Conservation (phyloP, 2,888 invertebrate genomes). For the Cosmia trapezina region DNA sequence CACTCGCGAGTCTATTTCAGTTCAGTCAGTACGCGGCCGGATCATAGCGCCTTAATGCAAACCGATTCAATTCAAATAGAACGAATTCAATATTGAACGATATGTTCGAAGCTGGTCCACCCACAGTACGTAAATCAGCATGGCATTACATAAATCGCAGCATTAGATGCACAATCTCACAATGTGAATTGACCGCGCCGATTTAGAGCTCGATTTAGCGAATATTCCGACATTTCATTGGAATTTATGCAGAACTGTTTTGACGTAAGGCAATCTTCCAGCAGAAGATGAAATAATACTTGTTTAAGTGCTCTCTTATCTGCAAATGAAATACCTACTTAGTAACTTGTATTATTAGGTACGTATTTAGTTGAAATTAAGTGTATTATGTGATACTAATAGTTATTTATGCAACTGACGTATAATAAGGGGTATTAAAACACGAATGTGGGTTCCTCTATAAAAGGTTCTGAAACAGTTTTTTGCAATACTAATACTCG, state of each 20-base stretch:
- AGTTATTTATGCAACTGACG: no score
- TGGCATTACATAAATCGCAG: constrained; percentile 15
- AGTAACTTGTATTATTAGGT: not conserved
- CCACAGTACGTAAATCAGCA: constrained; percentile 11
- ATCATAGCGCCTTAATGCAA: not conserved
- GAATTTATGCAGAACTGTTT: not conserved
- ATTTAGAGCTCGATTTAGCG: constrained; percentile 7
- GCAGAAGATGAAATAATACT: not conserved
- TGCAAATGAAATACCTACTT: not conserved
- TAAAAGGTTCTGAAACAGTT: no score
- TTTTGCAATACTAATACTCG: no score
- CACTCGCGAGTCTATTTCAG: no score
- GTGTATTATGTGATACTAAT: no score
- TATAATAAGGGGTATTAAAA: no score
- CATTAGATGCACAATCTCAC: constrained; percentile 19
- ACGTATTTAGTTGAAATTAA: no score
- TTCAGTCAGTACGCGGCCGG: no score
- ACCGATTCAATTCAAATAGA: not conserved
- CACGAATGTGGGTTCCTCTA: no score
- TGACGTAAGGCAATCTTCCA: not conserved
- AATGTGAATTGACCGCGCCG: constrained; percentile 18
- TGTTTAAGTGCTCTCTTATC: not conserved
- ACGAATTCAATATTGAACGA: not conserved
- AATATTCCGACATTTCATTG: constrained; percentile 3
- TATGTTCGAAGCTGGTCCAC: not conserved